Percentiles rank a stretch among this genome's conserved stretches.
These are phyloP conservation scores for Datnioides undecimradiatus DNA, from an alignment of 2,113 vertebrate species.

Conservation along the genomic window DNA sequence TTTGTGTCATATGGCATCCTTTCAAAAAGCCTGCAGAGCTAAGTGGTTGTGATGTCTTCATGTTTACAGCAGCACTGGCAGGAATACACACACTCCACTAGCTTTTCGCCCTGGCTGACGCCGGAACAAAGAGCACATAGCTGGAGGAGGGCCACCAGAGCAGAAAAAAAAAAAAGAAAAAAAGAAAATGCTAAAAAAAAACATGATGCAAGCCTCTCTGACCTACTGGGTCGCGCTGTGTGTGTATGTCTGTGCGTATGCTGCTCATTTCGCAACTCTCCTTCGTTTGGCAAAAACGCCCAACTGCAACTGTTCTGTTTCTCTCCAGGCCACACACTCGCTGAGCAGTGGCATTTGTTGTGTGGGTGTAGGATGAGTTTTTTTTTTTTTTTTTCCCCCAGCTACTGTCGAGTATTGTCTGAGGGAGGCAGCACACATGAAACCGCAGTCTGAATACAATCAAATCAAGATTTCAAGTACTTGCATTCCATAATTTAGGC, in stretches of 20 bases:
- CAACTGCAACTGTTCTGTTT: constrained; percentile 37
- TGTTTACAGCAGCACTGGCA: constrained; percentile 64
- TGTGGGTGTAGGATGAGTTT: constrained; percentile 51
- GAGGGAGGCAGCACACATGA: constrained; percentile 12
- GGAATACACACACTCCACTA: constrained; percentile 47
- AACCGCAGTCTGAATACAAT: constrained; percentile 42
- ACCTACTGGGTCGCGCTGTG: constrained; percentile 43
- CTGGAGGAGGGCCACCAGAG: constrained; percentile 59
- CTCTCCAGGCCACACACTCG: constrained; percentile 47
- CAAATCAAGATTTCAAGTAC: constrained; percentile 42
- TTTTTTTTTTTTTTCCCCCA: constrained; percentile 23
- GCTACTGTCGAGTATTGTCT: constrained; percentile 40
- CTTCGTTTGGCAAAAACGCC: constrained; percentile 44
- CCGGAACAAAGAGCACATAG: constrained; percentile 60
- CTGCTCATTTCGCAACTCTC: constrained; percentile 42
- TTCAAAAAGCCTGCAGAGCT: constrained; percentile 42
- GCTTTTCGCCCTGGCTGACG: constrained; percentile 26
- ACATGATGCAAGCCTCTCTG: constrained; percentile 54
- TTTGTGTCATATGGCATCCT: constrained; percentile 19
- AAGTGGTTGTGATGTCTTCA: constrained; percentile 50
- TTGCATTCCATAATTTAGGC: constrained; percentile 42
- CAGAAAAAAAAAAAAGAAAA: constrained; percentile 17
- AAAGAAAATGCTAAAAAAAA: constrained; percentile 47
- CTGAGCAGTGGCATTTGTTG: constrained; percentile 55
- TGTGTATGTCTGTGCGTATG: constrained; percentile 14